Evolutionary conservation across 2,113 vertebrate genomes (phyloP).

Genomic region (Phalacrocorax carbo): DNA sequence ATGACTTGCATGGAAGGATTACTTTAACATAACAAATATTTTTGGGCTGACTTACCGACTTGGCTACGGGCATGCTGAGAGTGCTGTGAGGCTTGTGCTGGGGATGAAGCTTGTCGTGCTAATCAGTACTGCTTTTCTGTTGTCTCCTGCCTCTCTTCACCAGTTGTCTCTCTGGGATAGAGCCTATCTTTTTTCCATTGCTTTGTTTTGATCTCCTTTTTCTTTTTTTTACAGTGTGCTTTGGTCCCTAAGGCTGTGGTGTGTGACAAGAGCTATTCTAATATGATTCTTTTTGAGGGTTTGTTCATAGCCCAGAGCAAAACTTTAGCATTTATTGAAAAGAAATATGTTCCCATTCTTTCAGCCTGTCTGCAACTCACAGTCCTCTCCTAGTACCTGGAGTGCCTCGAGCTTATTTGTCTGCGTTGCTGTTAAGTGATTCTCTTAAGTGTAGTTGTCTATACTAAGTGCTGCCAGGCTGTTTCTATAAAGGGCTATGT

Average conservation of each 20-base stretch:
- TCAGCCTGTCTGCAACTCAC: neutral
- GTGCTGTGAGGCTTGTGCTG: neutral
- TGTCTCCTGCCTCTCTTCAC: neutral
- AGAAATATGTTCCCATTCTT: neutral
- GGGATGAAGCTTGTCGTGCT: neutral
- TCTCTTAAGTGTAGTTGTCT: neutral
- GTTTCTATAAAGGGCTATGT: neutral
- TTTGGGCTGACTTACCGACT: neutral
- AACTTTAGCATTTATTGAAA: neutral
- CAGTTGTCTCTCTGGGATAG: neutral
- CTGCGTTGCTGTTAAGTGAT: neutral
- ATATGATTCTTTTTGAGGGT: neutral
- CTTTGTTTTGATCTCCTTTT: neutral
- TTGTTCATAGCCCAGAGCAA: neutral
- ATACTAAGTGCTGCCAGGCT: neutral
- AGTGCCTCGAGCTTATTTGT: neutral
- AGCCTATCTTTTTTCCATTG: neutral
- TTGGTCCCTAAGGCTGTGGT: neutral
- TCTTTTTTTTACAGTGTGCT: neutral
- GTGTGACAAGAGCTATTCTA: neutral
- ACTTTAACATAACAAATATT: conserved; percentile 23
- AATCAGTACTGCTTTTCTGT: neutral
- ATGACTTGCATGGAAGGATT: neutral
- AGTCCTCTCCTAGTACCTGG: neutral
- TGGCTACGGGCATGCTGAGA: neutral